These are phyloP conservation scores for Nomada hirtipes DNA, from an alignment of 2,888 invertebrate genomes.

Conservation along the genomic window DNA sequence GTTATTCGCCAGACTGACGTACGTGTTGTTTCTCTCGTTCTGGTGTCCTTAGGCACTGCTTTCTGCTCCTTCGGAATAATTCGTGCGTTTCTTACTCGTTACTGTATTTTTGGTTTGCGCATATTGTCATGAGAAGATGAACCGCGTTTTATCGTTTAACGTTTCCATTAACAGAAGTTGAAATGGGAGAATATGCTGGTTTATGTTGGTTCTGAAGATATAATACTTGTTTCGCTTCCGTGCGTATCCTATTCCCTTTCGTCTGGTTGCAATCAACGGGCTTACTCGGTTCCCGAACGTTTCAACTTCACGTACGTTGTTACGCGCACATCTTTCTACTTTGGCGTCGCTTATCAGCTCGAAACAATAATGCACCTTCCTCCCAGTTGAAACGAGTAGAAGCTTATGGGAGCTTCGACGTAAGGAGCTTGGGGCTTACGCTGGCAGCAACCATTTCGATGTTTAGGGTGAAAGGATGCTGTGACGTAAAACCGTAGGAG, in stretches of 20 bases:
- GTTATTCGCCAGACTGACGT: too few species aligned
- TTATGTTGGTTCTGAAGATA: too few species aligned
- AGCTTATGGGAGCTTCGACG: conserved; percentile 12
- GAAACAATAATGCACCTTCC: conserved; percentile 14
- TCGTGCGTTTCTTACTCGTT: not conserved
- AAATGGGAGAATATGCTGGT: too few species aligned
- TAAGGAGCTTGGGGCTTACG: conserved; percentile 25
- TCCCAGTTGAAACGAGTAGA: not conserved
- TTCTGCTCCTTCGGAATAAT: not conserved
- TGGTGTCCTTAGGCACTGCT: too few species aligned
- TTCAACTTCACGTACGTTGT: not conserved
- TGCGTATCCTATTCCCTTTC: not conserved
- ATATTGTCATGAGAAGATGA: not conserved
- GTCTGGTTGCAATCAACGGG: not conserved
- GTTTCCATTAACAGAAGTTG: not conserved
- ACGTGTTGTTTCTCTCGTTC: not conserved
- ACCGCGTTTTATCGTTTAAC: not conserved
- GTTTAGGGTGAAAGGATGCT: conserved; percentile 9
- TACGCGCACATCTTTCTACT: not conserved
- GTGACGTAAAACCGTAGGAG: conserved; percentile 7
- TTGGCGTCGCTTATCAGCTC: not conserved
- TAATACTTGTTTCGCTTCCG: not conserved
- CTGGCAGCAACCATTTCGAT: conserved; percentile 13
- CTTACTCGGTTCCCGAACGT: not conserved
- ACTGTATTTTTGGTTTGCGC: not conserved